Conservation (phyloP, 2,888 invertebrate species). For the Brachyopa scutellaris region DNA sequence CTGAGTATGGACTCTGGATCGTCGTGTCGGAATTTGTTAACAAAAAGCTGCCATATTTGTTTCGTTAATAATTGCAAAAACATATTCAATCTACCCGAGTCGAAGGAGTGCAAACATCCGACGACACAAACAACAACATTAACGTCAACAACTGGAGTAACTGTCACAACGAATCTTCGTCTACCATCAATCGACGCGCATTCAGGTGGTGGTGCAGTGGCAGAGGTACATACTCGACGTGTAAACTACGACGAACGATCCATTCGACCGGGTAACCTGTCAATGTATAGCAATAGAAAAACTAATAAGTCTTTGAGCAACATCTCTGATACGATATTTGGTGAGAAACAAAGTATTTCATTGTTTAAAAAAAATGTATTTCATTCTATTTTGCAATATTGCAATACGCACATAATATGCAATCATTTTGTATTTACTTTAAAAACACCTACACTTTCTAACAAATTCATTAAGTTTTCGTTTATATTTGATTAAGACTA, state of each 20-base stretch:
- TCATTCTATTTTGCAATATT: background rate
- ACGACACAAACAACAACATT: conserved; percentile 41
- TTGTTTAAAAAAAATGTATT: background rate
- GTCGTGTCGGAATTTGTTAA: conserved; percentile 77
- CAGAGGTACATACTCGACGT: conserved; percentile 51
- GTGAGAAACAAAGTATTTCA: conserved; percentile 63
- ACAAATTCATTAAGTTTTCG: background rate
- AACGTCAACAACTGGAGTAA: conserved; percentile 24
- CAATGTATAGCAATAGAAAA: conserved; percentile 72
- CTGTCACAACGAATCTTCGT: conserved; percentile 43
- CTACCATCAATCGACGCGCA: conserved; percentile 49
- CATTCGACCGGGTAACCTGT: conserved; percentile 41
- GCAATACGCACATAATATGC: background rate
- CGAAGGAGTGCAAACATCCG: conserved; percentile 70
- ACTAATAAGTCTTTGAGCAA: conserved; percentile 75
- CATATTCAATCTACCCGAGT: conserved; percentile 79
- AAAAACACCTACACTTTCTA: background rate
- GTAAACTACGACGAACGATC: conserved; percentile 50
- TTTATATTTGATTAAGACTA: background rate
- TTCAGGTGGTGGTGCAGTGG: conserved; percentile 10
- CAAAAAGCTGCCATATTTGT: conserved; percentile 81
- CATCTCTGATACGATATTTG: conserved; percentile 74
- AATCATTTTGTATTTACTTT: background rate
- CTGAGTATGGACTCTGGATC: conserved; percentile 81
- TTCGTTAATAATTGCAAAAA: conserved; percentile 81